phyloP scores from a whole-genome alignment of 2,113 vertebrate genomes.

The Scalopus aquaticus region DNA sequence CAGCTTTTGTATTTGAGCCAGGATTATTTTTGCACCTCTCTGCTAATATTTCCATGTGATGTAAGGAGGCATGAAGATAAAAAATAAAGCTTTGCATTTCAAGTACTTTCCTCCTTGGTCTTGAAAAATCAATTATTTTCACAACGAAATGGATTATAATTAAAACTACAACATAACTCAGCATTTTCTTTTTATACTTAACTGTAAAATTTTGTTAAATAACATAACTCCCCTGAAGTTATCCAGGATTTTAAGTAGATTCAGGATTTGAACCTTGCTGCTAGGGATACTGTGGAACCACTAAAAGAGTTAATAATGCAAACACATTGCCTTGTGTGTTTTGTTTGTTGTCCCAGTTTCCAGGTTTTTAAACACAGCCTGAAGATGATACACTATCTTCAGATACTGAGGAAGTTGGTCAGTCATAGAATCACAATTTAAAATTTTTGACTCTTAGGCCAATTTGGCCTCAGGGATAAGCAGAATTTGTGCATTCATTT shows the following conservation, averaged over 20 bases:
- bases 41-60: background rate
- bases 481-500: conserved; percentile 11
- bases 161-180: background rate
- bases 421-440: background rate
- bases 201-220: background rate
- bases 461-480: background rate
- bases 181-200: background rate
- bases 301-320: background rate
- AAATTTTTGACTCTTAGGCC: background rate
- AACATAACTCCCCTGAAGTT: background rate
- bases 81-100: background rate
- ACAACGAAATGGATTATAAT: background rate
- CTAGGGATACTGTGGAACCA: background rate
- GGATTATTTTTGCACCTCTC: background rate
- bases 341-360: background rate
- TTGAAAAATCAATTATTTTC: background rate
- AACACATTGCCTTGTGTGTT: background rate
- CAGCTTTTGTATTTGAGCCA: background rate
- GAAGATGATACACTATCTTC: background rate
- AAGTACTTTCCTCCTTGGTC: background rate
- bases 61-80: background rate
- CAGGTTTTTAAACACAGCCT: background rate
- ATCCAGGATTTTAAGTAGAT: background rate
- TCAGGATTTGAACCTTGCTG: background rate
- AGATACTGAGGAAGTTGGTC: background rate